These are phyloP conservation scores for Archips xylosteana DNA, from an alignment of 2,888 invertebrate species.

Conservation along the genomic window DNA sequence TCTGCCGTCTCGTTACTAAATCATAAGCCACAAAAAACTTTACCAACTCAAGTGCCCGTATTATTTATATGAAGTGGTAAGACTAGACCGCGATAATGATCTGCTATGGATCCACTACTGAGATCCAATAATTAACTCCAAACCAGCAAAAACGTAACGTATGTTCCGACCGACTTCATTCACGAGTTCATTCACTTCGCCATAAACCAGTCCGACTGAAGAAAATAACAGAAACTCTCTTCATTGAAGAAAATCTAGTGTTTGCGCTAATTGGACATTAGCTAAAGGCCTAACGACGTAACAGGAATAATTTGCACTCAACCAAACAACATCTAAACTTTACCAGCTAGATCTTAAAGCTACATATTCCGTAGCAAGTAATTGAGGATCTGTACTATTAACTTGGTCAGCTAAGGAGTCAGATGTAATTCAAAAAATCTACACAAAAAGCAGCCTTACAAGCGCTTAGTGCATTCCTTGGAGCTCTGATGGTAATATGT, in stretches of 20 bases:
- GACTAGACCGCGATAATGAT: constrained; percentile 27
- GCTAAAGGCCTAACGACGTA: constrained; percentile 47
- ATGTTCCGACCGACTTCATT: constrained; percentile 56
- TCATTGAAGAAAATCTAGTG: constrained; percentile 66
- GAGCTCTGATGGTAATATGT: constrained; percentile 64
- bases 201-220: constrained; percentile 39
- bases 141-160: constrained; percentile 38
- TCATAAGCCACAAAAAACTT: constrained; percentile 13
- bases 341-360: neutral
- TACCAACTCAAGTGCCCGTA: constrained; percentile 13
- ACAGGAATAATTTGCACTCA: constrained; percentile 4
- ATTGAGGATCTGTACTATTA: neutral
- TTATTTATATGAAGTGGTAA: constrained; percentile 18
- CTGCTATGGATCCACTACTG: constrained; percentile 21
- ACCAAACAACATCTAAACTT: neutral
- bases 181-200: constrained; percentile 52
- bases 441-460: constrained; percentile 57
- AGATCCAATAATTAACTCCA: constrained; percentile 34
- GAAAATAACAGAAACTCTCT: constrained; percentile 53
- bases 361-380: neutral
- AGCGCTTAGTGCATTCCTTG: constrained; percentile 52
- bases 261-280: constrained; percentile 71
- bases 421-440: constrained; percentile 62
- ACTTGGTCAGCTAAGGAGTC: constrained; percentile 46
- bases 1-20: neutral